Percentiles rank a stretch among this genome's conserved stretches.
Conservation (phyloP, 2,797 vertebrate genomes). For the Apodemus agrarius region DNA sequence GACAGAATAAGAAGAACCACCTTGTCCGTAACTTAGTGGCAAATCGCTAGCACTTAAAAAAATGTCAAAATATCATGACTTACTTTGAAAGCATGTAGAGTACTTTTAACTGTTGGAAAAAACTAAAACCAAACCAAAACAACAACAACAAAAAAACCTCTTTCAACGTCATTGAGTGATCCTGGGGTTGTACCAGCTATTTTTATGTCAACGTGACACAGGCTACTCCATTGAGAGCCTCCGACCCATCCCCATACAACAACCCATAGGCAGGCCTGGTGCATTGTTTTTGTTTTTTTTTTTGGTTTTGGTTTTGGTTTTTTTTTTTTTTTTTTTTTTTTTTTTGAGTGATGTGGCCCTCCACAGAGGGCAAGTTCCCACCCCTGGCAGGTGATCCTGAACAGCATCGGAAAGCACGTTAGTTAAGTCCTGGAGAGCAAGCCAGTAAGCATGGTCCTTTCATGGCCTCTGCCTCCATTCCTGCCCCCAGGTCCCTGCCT, state of each 20-base stretch:
- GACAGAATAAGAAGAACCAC: not conserved
- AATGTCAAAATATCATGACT: not conserved
- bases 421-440: not conserved
- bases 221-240: not conserved
- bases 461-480: not conserved
- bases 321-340: too few relatives aligned
- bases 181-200: not conserved
- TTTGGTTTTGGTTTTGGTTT: too few relatives aligned
- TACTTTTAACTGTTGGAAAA: not conserved
- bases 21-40: constrained; percentile 28
- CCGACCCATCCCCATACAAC: too few relatives aligned
- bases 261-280: too few relatives aligned
- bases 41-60: constrained; percentile 51
- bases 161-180: not conserved
- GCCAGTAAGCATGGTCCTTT: not conserved
- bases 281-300: not conserved
- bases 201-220: not conserved
- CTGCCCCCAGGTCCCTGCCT: not conserved
- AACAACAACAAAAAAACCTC: not conserved
- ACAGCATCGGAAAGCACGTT: not conserved
- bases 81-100: constrained; percentile 25
- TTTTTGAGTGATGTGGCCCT: not conserved
- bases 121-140: not conserved
- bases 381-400: not conserved
- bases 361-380: not conserved